Conservation (phyloP, 2,888 invertebrate genomes). For the Ormyrus rosae region DNA sequence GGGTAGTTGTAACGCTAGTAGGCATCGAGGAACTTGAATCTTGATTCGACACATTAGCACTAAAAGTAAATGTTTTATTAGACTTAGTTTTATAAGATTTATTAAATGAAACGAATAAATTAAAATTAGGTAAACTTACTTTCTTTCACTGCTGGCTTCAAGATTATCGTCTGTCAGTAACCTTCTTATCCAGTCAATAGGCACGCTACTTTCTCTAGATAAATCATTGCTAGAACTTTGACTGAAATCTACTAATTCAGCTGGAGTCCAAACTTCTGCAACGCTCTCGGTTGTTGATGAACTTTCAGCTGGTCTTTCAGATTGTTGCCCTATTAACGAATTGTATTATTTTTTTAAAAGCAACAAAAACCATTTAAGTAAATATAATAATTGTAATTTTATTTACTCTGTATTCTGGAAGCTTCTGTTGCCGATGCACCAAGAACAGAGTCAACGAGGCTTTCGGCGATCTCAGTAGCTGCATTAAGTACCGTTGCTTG, state of each 20-base stretch:
- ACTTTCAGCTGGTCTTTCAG: conserved; percentile 44
- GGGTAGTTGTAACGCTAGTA: conserved; percentile 15
- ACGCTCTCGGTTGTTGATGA: conserved; percentile 39
- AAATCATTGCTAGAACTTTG: conserved; percentile 65
- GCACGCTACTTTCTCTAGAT: conserved; percentile 65
- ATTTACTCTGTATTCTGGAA: conserved; percentile 65
- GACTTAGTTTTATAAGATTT: background rate
- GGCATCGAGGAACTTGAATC: background rate
- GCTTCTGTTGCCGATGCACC: conserved; percentile 69
- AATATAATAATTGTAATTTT: background rate
- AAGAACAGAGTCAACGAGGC: conserved; percentile 75
- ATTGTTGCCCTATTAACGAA: conserved; percentile 61
- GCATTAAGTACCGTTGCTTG: conserved; percentile 66
- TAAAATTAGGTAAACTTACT: conserved; percentile 58
- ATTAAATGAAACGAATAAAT: background rate
- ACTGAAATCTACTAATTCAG: conserved; percentile 65
- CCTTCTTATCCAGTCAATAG: conserved; percentile 70
- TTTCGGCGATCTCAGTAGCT: conserved; percentile 73
- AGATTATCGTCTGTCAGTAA: conserved; percentile 66
- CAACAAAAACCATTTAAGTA: conserved; percentile 14
- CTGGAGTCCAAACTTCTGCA: conserved; percentile 53
- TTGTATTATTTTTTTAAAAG: background rate
- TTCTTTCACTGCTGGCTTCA: conserved; percentile 64
- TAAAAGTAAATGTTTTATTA: conserved; percentile 13
- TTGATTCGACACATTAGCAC: conserved; percentile 51